Evolutionary conservation across 2,888 invertebrate species (phyloP).

Genomic region (Chironomus riparius): DNA sequence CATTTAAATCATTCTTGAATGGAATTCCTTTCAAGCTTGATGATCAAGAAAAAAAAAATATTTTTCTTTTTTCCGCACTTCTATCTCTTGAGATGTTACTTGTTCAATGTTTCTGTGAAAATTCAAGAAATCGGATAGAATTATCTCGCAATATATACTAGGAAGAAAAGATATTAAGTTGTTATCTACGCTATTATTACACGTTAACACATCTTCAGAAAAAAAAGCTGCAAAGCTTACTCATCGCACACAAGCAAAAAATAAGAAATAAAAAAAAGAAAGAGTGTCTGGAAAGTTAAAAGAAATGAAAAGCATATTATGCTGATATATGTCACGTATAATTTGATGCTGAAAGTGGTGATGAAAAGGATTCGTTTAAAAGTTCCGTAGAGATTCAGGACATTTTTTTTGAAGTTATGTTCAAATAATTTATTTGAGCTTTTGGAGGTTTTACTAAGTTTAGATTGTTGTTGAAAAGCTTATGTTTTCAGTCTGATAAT

Average conservation of each 20-base stretch:
- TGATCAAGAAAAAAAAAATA: not conserved
- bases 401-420: too few species aligned
- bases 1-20: not conserved
- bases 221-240: not conserved
- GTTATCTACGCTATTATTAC: not conserved
- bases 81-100: slow-evolving; percentile 9
- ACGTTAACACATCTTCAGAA: slow-evolving; percentile 11
- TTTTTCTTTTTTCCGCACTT: not conserved
- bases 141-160: slow-evolving; percentile 20
- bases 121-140: slow-evolving; percentile 8
- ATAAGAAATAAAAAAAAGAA: not conserved
- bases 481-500: too few species aligned
- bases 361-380: not conserved
- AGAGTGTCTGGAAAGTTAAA: not conserved
- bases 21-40: not conserved
- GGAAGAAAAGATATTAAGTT: not conserved
- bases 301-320: not conserved
- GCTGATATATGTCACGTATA: not conserved
- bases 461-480: too few species aligned
- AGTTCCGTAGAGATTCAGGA: too few species aligned
- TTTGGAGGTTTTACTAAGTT: too few species aligned
- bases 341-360: not conserved
- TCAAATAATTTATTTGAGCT: too few species aligned
- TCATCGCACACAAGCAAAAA: not conserved
- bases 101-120: slow-evolving; percentile 10